phyloP scores from a whole-genome alignment of 1,140 invertebrate species.

The Vanessa tameamea region DNA sequence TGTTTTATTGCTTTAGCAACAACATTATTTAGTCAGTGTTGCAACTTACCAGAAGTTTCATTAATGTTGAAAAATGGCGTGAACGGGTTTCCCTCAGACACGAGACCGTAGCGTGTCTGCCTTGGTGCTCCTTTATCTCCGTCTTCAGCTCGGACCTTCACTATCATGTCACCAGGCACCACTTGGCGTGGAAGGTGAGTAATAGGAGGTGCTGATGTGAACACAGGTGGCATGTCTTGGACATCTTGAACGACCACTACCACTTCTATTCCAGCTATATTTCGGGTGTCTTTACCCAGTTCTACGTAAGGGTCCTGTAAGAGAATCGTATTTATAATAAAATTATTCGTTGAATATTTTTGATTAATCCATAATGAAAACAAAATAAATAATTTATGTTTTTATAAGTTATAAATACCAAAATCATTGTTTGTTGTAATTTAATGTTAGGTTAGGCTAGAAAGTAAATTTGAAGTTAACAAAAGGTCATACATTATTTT shows the following conservation, averaged over 20 bases:
- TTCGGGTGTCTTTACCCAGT: constrained; percentile 88
- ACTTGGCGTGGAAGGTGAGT: constrained; percentile 85
- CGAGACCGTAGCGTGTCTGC: constrained; percentile 90
- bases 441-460: too few relatives aligned
- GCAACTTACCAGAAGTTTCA: constrained; percentile 87
- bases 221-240: constrained; percentile 92
- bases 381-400: too few relatives aligned
- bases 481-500: too few relatives aligned
- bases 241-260: constrained; percentile 91
- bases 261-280: constrained; percentile 90
- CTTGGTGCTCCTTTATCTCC: constrained; percentile 92
- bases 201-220: constrained; percentile 89
- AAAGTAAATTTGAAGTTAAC: too few relatives aligned
- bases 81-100: constrained; percentile 91
- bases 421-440: too few relatives aligned
- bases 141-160: constrained; percentile 92
- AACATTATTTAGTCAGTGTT: background rate
- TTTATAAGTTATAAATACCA: too few relatives aligned
- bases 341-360: too few relatives aligned
- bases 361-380: too few relatives aligned
- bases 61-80: constrained; percentile 91
- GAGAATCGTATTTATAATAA: background rate
- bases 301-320: constrained; percentile 92
- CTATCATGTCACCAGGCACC: constrained; percentile 83
- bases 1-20: too few relatives aligned